Percentiles rank a stretch among this genome's conserved stretches.
Conservation (phyloP, 2,113 vertebrate species). For the Deroptyus accipitrinus region DNA sequence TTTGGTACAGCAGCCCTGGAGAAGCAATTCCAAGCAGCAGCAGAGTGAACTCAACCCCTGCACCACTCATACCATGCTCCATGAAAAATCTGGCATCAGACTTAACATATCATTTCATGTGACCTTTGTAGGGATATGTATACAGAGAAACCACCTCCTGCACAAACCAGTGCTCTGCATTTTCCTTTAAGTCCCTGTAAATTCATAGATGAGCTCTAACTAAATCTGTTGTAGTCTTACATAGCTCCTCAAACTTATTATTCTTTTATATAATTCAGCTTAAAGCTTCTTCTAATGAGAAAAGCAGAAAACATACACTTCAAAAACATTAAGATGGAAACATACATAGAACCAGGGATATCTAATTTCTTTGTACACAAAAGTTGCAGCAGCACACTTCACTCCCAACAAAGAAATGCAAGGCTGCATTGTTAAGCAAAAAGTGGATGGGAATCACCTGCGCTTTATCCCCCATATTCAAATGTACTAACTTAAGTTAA, state of each 20-base stretch:
- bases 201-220: neutral
- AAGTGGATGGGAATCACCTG: neutral
- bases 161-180: neutral
- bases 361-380: neutral
- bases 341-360: neutral
- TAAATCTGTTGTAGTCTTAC: neutral
- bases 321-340: neutral
- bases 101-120: neutral
- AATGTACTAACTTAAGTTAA: neutral
- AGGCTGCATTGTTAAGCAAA: neutral
- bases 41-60: neutral
- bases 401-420: neutral
- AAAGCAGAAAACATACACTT: neutral
- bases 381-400: neutral
- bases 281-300: neutral
- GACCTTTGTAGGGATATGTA: conserved; percentile 14
- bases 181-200: neutral
- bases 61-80: neutral
- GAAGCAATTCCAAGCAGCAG: neutral
- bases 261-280: neutral
- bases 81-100: neutral
- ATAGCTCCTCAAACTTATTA: neutral
- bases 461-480: neutral
- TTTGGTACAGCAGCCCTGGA: neutral
- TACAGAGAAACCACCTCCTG: neutral